phyloP scores from a whole-genome alignment of 2,113 vertebrate genomes.

The Chamaetylas fuelleborni region DNA sequence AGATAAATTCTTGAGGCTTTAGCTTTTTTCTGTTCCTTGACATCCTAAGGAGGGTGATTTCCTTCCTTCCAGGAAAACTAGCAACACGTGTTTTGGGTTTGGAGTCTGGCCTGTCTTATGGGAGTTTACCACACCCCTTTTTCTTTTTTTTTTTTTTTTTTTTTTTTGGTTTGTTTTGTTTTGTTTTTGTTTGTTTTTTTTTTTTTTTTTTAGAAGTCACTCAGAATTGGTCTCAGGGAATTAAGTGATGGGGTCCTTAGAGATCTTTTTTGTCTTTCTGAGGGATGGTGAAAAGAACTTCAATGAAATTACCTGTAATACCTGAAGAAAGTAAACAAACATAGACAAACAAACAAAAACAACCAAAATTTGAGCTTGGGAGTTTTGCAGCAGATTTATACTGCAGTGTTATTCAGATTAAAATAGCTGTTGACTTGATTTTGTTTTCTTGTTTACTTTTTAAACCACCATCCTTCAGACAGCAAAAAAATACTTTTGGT shows the following conservation, averaged over 20 bases:
- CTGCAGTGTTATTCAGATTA: neutral
- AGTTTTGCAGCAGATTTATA: neutral
- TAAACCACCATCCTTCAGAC: neutral
- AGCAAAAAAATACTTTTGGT: neutral
- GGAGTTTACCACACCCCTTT: neutral
- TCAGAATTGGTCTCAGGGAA: neutral
- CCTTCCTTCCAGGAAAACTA: neutral
- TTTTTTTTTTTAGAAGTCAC: neutral
- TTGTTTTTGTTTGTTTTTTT: too few relatives aligned
- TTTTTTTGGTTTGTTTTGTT: too few relatives aligned
- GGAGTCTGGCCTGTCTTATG: neutral
- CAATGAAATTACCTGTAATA: neutral
- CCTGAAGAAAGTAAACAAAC: neutral
- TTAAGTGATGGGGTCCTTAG: neutral
- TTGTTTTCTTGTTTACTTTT: neutral
- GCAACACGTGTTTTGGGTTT: neutral
- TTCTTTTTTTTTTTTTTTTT: neutral
- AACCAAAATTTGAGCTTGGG: neutral
- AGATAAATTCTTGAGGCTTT: neutral
- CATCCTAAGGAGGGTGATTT: neutral
- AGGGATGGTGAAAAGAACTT: neutral
- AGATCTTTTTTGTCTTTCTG: neutral
- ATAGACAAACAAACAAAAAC: neutral
- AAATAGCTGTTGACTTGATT: neutral
- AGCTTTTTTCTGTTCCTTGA: neutral